These are phyloP conservation scores for Drosophila incognita DNA, from an alignment of 2,888 invertebrate genomes.

Conservation along the genomic window DNA sequence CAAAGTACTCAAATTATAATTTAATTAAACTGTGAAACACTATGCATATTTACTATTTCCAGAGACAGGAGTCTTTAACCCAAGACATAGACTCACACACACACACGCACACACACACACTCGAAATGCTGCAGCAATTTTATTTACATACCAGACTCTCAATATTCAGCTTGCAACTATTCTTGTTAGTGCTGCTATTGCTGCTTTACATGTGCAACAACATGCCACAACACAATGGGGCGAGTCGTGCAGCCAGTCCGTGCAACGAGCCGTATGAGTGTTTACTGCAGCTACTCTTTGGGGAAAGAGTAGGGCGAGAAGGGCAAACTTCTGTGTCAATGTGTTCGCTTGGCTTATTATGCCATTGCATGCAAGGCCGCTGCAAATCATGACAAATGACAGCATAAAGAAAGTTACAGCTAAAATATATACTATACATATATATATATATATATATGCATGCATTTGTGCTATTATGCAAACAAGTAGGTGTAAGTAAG, in stretches of 20 bases:
- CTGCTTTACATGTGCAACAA: slow-evolving; percentile 71
- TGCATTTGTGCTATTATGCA: neutral
- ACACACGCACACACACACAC: neutral
- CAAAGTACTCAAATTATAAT: slow-evolving; percentile 70
- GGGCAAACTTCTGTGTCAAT: slow-evolving; percentile 24
- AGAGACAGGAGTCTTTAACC: slow-evolving; percentile 33
- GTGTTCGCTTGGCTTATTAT: slow-evolving; percentile 73
- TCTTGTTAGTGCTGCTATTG: slow-evolving; percentile 36
- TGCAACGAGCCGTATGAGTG: slow-evolving; percentile 81
- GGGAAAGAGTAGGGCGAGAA: neutral
- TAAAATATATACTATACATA: slow-evolving; percentile 10
- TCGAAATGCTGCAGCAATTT: slow-evolving; percentile 7
- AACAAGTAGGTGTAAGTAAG: slow-evolving; percentile 15
- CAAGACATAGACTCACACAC: slow-evolving; percentile 11
- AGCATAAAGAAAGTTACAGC: slow-evolving; percentile 37
- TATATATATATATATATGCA: neutral
- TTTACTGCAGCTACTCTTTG: slow-evolving; percentile 55
- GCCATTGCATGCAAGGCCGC: slow-evolving; percentile 71
- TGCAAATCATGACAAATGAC: slow-evolving; percentile 75
- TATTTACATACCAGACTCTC: slow-evolving; percentile 44
- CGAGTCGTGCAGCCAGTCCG: slow-evolving; percentile 74
- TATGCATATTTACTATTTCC: slow-evolving; percentile 55
- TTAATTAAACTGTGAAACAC: slow-evolving; percentile 71
- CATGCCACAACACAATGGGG: slow-evolving; percentile 76
- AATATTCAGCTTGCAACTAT: slow-evolving; percentile 21